phyloP scores from a whole-genome alignment of 2,113 vertebrate species.

The Phaethon lepturus region DNA sequence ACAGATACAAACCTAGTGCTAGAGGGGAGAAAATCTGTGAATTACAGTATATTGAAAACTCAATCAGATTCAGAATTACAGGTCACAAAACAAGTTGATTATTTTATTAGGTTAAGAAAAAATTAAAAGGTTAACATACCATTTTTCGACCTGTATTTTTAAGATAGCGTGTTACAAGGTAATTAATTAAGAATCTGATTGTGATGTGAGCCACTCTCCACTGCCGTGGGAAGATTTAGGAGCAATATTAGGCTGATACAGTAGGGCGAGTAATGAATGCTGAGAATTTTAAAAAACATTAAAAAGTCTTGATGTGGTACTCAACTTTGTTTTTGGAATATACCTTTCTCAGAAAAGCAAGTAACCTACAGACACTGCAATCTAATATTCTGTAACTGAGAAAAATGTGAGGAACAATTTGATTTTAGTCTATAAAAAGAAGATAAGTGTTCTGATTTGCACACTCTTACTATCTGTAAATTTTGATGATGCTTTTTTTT shows the following conservation, averaged over 20 bases:
- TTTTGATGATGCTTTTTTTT: slow-evolving; percentile 65
- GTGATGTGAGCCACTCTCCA: background rate
- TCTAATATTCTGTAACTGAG: slow-evolving; percentile 74
- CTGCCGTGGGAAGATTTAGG: background rate
- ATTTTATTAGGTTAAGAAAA: slow-evolving; percentile 62
- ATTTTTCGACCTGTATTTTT: slow-evolving; percentile 58
- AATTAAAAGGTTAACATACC: slow-evolving; percentile 32
- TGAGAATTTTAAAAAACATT: background rate
- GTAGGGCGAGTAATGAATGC: background rate
- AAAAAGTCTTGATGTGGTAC: slow-evolving; percentile 12
- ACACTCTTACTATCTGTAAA: slow-evolving; percentile 55
- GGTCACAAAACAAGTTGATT: slow-evolving; percentile 70
- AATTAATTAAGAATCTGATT: slow-evolving; percentile 46
- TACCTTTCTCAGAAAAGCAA: slow-evolving; percentile 60
- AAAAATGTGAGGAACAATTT: slow-evolving; percentile 73
- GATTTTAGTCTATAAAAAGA: slow-evolving; percentile 75
- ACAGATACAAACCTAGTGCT: slow-evolving; percentile 75
- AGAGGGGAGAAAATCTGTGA: slow-evolving; percentile 78
- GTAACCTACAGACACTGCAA: slow-evolving; percentile 45
- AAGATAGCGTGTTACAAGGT: background rate
- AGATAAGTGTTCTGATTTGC: slow-evolving; percentile 73
- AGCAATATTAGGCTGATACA: background rate
- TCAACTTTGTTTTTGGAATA: slow-evolving; percentile 54
- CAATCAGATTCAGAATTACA: slow-evolving; percentile 75
- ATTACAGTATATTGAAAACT: slow-evolving; percentile 75